A percentile compares a stretch with the other conserved stretches of the same genome.
phyloP scores from a whole-genome alignment of 2,888 invertebrate species.

The Drosophila kuntzei region DNA sequence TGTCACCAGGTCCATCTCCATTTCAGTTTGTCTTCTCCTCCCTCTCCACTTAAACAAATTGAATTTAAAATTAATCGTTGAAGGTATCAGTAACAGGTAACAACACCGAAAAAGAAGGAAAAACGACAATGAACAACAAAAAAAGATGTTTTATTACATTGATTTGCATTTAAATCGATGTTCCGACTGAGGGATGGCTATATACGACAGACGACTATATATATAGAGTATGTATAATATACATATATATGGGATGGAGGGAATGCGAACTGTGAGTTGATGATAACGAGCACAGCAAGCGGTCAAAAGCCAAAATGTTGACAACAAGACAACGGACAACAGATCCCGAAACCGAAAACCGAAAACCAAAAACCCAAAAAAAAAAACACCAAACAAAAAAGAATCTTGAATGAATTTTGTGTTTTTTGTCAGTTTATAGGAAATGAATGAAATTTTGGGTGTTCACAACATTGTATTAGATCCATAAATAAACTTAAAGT shows the following conservation, averaged over 20 bases:
- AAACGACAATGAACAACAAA: slow-evolving; percentile 18
- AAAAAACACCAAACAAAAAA: slow-evolving; percentile 34
- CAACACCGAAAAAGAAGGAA: slow-evolving; percentile 27
- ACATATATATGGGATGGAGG: slow-evolving; percentile 1
- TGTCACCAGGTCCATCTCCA: slow-evolving; percentile 54
- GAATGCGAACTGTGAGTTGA: slow-evolving; percentile 42
- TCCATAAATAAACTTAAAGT: slow-evolving; percentile 76
- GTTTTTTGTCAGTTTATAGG: slow-evolving; percentile 27
- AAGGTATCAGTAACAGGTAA: slow-evolving; percentile 47
- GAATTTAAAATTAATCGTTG: slow-evolving; percentile 73
- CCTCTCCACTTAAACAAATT: slow-evolving; percentile 47
- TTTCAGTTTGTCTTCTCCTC: slow-evolving; percentile 8
- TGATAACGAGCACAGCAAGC: slow-evolving; percentile 75
- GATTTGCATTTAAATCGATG: slow-evolving; percentile 84
- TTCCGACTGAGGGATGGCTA: slow-evolving; percentile 49
- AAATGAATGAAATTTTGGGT: slow-evolving; percentile 40
- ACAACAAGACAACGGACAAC: slow-evolving; percentile 56
- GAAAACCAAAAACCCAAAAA: slow-evolving; percentile 37
- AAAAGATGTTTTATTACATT: slow-evolving; percentile 82
- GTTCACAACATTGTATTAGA: slow-evolving; percentile 63
- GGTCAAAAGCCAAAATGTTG: slow-evolving; percentile 68
- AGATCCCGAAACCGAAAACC: slow-evolving; percentile 31
- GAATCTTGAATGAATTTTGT: slow-evolving; percentile 52
- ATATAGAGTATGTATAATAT: slow-evolving; percentile 1
- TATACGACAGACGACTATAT: slow-evolving; percentile 34